Percentiles rank a stretch among this genome's conserved stretches.
These are phyloP conservation scores for Miichthys miiuy DNA, from an alignment of 2,797 vertebrate species.

Conservation along the genomic window DNA sequence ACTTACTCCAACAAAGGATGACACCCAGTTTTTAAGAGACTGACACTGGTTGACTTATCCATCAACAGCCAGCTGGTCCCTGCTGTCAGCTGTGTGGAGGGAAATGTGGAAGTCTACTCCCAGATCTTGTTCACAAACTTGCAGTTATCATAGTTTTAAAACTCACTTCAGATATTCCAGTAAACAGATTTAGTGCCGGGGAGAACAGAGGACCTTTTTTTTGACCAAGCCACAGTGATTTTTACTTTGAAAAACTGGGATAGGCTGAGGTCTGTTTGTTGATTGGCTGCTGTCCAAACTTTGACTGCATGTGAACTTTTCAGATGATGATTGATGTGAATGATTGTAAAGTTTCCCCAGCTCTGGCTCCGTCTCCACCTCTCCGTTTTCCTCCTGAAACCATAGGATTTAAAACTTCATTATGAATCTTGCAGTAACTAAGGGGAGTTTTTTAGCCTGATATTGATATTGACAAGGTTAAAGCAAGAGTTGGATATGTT, in stretches of 20 bases:
- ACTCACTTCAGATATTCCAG: background rate
- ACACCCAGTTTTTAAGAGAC: constrained; percentile 2
- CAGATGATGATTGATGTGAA: constrained; percentile 17
- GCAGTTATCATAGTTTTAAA: background rate
- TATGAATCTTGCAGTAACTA: background rate
- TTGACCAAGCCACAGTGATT: background rate
- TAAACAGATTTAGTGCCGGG: background rate
- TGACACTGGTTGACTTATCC: background rate
- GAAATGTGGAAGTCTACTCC: background rate
- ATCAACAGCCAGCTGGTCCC: constrained; percentile 4
- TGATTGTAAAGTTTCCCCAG: background rate
- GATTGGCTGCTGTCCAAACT: constrained; percentile 20
- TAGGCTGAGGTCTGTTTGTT: constrained; percentile 5
- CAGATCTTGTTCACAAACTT: background rate
- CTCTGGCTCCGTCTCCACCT: background rate
- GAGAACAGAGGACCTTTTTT: background rate
- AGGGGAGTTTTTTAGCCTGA: background rate
- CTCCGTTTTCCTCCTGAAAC: background rate
- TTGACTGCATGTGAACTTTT: constrained; percentile 27
- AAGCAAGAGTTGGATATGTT: background rate
- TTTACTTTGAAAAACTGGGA: background rate
- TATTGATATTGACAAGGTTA: background rate
- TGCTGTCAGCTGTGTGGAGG: constrained; percentile 10
- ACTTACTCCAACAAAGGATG: constrained; percentile 1
- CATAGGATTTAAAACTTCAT: background rate